Percentiles rank a stretch among this genome's conserved stretches.
Evolutionary conservation across 2,113 vertebrate species (phyloP).

Genomic region (Rhabdomys dilectus): DNA sequence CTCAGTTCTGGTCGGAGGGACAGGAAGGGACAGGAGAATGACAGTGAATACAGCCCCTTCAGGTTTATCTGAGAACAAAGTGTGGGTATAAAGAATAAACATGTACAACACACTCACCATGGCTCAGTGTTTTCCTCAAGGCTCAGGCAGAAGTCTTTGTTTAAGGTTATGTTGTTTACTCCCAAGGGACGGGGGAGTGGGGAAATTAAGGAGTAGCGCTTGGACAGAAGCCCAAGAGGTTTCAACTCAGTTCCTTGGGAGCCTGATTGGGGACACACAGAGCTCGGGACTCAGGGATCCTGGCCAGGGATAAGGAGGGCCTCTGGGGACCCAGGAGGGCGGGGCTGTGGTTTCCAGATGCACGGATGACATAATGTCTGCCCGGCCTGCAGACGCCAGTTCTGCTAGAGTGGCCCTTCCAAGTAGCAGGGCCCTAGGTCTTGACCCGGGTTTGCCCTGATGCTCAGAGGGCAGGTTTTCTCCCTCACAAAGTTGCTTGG

Average conservation of each 20-base stretch:
- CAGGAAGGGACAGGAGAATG: neutral
- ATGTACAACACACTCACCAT: neutral
- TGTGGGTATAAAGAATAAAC: constrained; percentile 33
- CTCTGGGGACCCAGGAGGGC: constrained; percentile 40
- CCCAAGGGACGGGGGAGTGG: neutral
- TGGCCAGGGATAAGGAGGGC: neutral
- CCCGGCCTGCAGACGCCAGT: constrained; percentile 1
- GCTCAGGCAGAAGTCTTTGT: constrained; percentile 37
- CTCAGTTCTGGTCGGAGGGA: neutral
- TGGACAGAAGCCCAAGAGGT: constrained; percentile 67
- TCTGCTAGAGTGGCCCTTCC: constrained; percentile 23
- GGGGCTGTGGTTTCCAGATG: constrained; percentile 64
- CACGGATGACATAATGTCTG: constrained; percentile 77
- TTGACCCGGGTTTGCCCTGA: neutral
- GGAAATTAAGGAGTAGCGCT: neutral
- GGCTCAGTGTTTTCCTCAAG: constrained; percentile 48
- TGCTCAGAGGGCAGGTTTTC: neutral
- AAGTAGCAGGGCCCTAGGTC: neutral
- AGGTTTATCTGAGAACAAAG: constrained; percentile 27
- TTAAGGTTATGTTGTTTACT: constrained; percentile 73
- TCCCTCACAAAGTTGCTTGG: neutral
- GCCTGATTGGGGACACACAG: constrained; percentile 31
- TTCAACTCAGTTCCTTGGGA: constrained; percentile 55
- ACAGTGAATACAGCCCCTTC: neutral
- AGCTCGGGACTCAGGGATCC: constrained; percentile 36